Evolutionary conservation across 2,888 invertebrate genomes (phyloP), one percentile per base, ranked within the genome.

Genomic region (Sinelater perroti): DNA sequence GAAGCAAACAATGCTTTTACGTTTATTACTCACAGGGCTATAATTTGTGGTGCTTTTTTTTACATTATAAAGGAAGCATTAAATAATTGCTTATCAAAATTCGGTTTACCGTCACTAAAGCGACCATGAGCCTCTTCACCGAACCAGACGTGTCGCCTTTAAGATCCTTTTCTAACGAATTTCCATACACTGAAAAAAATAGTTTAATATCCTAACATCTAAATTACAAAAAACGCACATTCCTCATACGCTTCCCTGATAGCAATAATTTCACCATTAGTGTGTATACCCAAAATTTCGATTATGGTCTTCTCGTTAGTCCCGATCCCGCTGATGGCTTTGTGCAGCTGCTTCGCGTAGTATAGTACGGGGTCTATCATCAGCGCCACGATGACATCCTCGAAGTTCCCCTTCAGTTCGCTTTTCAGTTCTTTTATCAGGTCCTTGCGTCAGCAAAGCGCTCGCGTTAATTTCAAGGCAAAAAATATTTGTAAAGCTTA

Each of bases 71-170:
- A n/a, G n/a, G n/a, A n/a, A n/a, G n/a, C n/a, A n/a, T n/a, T n/a
- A n/a, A n/a, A n/a, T n/a, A n/a, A n/a, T n/a, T n/a, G n/a, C n/a
- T n/a, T n/a, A n/a, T n/a, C n/a, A 38, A 24, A 38, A 36, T 24
- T 40, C 20, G 4, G 11, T 13, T 73, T 68, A 77, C 77, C 74
- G 88, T 87, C 67, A 89, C 88, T 26, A 95, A 76, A 20, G 95
- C 93, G 14, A 95, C 89, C 76, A 97, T 85, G 24, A 97, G 82
- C 55, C 94, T 85, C 77, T 92, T 90, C 79, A 97, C 94, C 74
- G 89, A 89, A 11, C 97, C 97, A 28, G 95, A 94, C 1, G 95
- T 95, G 75, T 97, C 97, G 42, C 88, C 87, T 64, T 85, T 85
- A 28, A 96, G 80, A 73, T 95, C 95, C 45, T 88, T 85, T 72